Percentiles rank a stretch among this genome's conserved stretches.
These are phyloP conservation scores for Phengaris arion DNA, from an alignment of 2,888 invertebrate genomes.

Conservation along the genomic window DNA sequence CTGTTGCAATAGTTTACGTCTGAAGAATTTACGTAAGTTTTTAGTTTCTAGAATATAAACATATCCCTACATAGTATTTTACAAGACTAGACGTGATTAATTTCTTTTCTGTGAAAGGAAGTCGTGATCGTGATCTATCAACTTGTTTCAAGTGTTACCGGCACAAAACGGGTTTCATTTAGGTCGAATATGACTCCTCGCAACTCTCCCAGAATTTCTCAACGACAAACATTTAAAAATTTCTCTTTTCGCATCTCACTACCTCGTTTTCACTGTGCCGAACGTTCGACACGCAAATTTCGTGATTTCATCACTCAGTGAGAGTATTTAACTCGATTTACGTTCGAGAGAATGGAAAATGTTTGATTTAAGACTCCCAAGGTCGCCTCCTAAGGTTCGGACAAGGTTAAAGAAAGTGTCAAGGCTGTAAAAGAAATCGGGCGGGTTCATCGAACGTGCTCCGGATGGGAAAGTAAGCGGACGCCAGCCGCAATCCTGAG, in stretches of 20 bases:
- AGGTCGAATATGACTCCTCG: conserved; percentile 68
- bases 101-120: conserved; percentile 51
- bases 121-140: conserved; percentile 41
- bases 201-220: conserved; percentile 74
- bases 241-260: conserved; percentile 79
- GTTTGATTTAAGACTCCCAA: conserved; percentile 50
- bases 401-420: conserved; percentile 78
- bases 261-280: conserved; percentile 73
- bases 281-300: conserved; percentile 66
- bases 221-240: conserved; percentile 72
- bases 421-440: conserved; percentile 77
- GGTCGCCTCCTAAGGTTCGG: conserved; percentile 55
- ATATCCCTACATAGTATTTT: conserved; percentile 28
- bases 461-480: conserved; percentile 73
- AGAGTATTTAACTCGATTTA: conserved; percentile 69
- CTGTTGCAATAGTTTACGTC: background rate
- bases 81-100: conserved; percentile 29
- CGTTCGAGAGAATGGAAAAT: conserved; percentile 52
- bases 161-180: conserved; percentile 69
- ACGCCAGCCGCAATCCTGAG: conserved; percentile 50
- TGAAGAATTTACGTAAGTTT: conserved; percentile 8
- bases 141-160: conserved; percentile 51
- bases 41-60: background rate
- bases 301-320: conserved; percentile 65
- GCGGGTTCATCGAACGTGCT: conserved; percentile 66